Evolutionary conservation across 2,888 invertebrate species (phyloP).

Genomic region (Andrena hattorfiana): DNA sequence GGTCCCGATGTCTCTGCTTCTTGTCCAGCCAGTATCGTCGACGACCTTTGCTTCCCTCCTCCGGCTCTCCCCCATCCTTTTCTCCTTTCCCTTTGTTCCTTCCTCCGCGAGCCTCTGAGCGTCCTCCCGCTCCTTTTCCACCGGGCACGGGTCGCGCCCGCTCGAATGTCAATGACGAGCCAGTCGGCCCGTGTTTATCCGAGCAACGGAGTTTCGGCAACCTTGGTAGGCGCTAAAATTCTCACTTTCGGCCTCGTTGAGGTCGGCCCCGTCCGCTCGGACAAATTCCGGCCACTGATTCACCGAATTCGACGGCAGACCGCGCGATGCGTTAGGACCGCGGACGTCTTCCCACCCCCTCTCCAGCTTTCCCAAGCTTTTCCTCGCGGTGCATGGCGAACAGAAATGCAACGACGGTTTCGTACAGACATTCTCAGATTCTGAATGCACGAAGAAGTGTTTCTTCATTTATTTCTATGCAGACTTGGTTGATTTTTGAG

Average conservation of each 20-base stretch:
- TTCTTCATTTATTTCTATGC: too few relatives aligned
- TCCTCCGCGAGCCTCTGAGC: constrained; percentile 22
- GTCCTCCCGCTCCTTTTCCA: constrained; percentile 13
- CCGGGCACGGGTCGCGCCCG: neutral
- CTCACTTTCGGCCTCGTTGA: constrained; percentile 76
- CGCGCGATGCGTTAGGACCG: neutral
- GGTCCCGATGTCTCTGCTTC: constrained; percentile 7
- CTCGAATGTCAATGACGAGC: constrained; percentile 71
- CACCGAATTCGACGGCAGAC: constrained; percentile 48
- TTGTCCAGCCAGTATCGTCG: constrained; percentile 7
- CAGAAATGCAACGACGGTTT: neutral
- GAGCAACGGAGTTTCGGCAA: constrained; percentile 72
- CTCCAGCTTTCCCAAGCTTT: neutral
- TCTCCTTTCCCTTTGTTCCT: constrained; percentile 41
- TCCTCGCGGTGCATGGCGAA: too few relatives aligned
- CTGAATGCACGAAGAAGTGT: too few relatives aligned
- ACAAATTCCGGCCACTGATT: constrained; percentile 67
- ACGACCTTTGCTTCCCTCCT: constrained; percentile 50
- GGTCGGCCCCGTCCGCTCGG: constrained; percentile 52
- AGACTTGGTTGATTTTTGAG: too few relatives aligned
- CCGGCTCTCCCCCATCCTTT: constrained; percentile 33
- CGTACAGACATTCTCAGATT: too few relatives aligned
- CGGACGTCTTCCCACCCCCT: neutral
- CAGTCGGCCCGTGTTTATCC: constrained; percentile 54
- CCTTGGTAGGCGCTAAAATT: constrained; percentile 82